These are phyloP conservation scores for Drosophila hamatofila DNA, from an alignment of 2,888 invertebrate genomes.

Conservation along the genomic window DNA sequence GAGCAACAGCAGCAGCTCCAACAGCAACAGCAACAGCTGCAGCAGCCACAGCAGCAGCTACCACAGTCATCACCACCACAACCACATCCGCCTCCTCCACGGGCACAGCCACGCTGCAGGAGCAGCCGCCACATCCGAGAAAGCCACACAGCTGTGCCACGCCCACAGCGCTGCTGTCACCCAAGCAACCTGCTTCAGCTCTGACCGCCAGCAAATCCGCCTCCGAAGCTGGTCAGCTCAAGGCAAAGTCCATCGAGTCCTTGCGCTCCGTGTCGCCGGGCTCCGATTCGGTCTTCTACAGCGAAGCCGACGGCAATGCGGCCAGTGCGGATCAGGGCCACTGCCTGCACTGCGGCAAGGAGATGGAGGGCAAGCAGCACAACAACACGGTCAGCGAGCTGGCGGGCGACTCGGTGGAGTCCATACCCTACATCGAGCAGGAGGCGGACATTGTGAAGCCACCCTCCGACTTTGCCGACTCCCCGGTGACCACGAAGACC, in stretches of 20 bases:
- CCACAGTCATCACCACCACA: conserved; percentile 28
- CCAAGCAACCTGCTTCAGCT: conserved; percentile 31
- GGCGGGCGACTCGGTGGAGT: conserved; percentile 84
- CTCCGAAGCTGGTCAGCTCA: conserved; percentile 86
- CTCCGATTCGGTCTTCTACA: conserved; percentile 95
- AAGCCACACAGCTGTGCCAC: conserved; percentile 73
- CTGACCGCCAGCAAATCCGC: conserved; percentile 59
- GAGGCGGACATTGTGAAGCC: conserved; percentile 92
- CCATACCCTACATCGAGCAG: conserved; percentile 85
- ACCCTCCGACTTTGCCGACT: conserved; percentile 95
- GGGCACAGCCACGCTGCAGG: conserved; percentile 41
- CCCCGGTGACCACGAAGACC: conserved; percentile 88
- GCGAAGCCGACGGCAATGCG: conserved; percentile 89
- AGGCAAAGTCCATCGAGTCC: conserved; percentile 94
- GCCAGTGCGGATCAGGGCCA: conserved; percentile 87
- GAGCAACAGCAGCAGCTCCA: conserved; percentile 8
- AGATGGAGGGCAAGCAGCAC: conserved; percentile 88
- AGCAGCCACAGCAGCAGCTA: conserved; percentile 2
- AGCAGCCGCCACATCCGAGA: conserved; percentile 28
- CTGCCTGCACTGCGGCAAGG: conserved; percentile 93
- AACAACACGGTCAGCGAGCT: conserved; percentile 58
- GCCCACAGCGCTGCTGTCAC: conserved; percentile 60
- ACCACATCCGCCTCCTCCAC: conserved; percentile 38
- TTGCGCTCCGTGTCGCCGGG: conserved; percentile 95
- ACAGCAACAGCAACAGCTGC: not conserved